A percentile compares a stretch with the other conserved stretches of the same genome.
Evolutionary conservation across 1,140 invertebrate genomes (phyloP).

Genomic region (Harpegnathos saltator): DNA sequence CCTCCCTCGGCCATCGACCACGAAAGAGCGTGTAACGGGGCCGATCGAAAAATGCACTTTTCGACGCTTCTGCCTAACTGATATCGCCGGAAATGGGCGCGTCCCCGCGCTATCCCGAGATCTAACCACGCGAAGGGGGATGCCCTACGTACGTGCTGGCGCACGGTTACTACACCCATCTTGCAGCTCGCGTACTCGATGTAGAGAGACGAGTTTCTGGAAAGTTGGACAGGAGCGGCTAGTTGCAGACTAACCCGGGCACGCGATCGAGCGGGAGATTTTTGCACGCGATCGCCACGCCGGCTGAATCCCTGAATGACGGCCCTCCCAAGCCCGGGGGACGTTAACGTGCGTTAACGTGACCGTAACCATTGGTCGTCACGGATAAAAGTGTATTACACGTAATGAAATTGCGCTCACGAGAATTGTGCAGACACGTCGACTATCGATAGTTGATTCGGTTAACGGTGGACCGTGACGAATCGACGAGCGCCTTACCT

Average conservation of each 20-base stretch:
- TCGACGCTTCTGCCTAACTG: constrained; percentile 33
- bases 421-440: not conserved
- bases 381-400: constrained; percentile 47
- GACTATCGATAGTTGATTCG: constrained; percentile 8
- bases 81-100: constrained; percentile 51
- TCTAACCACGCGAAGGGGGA: constrained; percentile 49
- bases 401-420: constrained; percentile 42
- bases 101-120: constrained; percentile 44
- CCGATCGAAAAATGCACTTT: constrained; percentile 35
- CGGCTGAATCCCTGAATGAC: constrained; percentile 43
- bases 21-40: not conserved
- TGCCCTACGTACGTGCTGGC: constrained; percentile 13
- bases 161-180: constrained; percentile 38
- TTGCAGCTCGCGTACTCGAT: constrained; percentile 33
- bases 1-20: not conserved
- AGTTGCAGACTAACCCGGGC: constrained; percentile 21
- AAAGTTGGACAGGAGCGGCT: constrained; percentile 58
- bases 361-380: constrained; percentile 32
- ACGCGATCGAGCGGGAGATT: constrained; percentile 68
- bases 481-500: not conserved
- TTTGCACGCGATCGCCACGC: constrained; percentile 53
- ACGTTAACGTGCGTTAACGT: constrained; percentile 38
- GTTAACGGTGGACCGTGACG: constrained; percentile 10
- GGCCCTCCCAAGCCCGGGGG: constrained; percentile 40
- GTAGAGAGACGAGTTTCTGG: constrained; percentile 50